Conservation (phyloP, 2,797 vertebrate genomes). For the Euthynnus affinis region DNA sequence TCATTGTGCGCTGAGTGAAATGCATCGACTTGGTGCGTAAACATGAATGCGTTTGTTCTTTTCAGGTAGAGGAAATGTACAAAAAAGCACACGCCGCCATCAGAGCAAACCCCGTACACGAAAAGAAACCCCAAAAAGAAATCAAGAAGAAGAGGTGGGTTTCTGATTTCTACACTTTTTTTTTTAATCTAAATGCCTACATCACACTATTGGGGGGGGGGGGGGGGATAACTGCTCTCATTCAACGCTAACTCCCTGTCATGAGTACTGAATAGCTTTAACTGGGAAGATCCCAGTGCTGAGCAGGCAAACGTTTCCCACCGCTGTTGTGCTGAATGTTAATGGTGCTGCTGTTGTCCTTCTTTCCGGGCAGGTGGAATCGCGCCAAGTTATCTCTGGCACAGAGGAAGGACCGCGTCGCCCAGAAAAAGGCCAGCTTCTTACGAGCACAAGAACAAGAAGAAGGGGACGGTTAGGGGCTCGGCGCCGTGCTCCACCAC, state of each 20-base stretch:
- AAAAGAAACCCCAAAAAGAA: constrained; percentile 96
- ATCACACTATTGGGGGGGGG: background rate
- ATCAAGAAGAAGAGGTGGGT: constrained; percentile 97
- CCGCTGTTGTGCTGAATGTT: constrained; percentile 65
- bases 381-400: constrained; percentile 96
- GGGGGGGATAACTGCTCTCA: background rate
- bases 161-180: background rate
- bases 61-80: constrained; percentile 96
- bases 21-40: rapidly evolving
- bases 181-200: background rate
- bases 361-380: constrained; percentile 91
- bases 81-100: constrained; percentile 95
- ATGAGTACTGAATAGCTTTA: constrained; percentile 1
- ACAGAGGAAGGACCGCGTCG: constrained; percentile 97
- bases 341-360: constrained; percentile 63
- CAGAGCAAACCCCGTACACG: constrained; percentile 93
- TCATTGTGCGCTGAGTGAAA: rapidly evolving
- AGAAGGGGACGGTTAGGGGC: constrained; percentile 90
- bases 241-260: background rate
- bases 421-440: constrained; percentile 99
- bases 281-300: constrained; percentile 16
- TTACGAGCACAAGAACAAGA: constrained; percentile 94
- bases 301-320: constrained; percentile 13
- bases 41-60: background rate
- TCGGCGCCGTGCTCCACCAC: constrained; percentile 6